Percentiles rank a stretch among this genome's conserved stretches.
These are phyloP conservation scores for Pseudocheirus occidentalis DNA, from an alignment of 2,797 vertebrate species.

Conservation along the genomic window DNA sequence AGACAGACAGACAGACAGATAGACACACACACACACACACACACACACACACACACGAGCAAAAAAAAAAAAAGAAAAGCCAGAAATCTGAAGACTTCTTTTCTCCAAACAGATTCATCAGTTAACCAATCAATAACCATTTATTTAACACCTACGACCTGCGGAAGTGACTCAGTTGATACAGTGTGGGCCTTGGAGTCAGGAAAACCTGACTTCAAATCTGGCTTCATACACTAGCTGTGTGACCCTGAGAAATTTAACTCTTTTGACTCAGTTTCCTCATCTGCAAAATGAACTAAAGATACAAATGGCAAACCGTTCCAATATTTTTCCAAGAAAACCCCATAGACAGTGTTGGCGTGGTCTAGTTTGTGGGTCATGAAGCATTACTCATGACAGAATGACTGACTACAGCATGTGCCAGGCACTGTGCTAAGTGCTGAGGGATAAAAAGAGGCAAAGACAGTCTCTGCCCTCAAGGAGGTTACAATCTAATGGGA, in stretches of 20 bases:
- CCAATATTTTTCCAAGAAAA: background rate
- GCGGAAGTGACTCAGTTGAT: background rate
- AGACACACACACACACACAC: too few relatives aligned
- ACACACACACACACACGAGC: too few relatives aligned
- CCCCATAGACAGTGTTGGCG: background rate
- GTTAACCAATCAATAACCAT: background rate
- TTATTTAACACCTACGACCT: background rate
- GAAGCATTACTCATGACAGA: background rate
- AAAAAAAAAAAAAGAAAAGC: background rate
- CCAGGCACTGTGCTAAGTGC: background rate
- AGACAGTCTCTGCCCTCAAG: background rate
- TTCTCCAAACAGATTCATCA: background rate
- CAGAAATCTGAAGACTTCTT: background rate
- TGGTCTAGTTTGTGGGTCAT: background rate
- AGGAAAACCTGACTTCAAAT: background rate
- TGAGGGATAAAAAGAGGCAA: background rate
- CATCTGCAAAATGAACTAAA: background rate
- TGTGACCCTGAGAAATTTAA: background rate
- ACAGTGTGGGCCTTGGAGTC: background rate
- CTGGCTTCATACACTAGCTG: background rate
- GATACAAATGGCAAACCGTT: background rate
- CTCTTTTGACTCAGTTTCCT: background rate
- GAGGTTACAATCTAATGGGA: background rate
- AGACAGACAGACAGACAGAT: background rate
- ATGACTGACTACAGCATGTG: background rate